Conservation (phyloP, 1,140 invertebrate genomes). For the Heliconius hewitsoni region DNA sequence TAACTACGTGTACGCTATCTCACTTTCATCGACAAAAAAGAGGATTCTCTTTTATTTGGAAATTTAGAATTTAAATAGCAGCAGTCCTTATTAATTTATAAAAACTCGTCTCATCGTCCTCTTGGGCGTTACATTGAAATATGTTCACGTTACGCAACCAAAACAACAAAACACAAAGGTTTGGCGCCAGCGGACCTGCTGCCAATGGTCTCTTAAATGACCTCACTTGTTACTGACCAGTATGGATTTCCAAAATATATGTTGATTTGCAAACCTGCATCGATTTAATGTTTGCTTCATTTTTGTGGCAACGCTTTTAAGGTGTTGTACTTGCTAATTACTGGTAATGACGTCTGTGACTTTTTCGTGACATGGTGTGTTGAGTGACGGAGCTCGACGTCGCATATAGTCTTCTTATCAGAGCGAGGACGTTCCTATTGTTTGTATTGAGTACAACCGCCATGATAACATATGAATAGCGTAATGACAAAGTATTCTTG, state of each 20-base stretch:
- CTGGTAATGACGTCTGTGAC: neutral
- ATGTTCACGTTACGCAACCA: constrained; percentile 45
- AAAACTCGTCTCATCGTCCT: constrained; percentile 10
- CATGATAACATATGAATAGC: too few species aligned
- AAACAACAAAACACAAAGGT: constrained; percentile 37
- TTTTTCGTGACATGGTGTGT: too few species aligned
- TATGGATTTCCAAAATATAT: neutral
- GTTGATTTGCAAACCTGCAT: constrained; percentile 1
- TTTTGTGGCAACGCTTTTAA: neutral
- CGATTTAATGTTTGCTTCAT: neutral
- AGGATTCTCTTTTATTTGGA: constrained; percentile 16
- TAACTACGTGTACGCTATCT: constrained; percentile 12
- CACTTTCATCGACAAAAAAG: constrained; percentile 15
- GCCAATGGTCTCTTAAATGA: constrained; percentile 49
- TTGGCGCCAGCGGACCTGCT: constrained; percentile 55
- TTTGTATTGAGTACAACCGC: too few species aligned
- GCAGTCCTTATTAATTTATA: constrained; percentile 24
- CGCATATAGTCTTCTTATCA: too few species aligned
- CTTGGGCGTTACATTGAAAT: constrained; percentile 38
- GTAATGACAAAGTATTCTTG: too few species aligned
- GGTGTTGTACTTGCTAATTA: neutral
- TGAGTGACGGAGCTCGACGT: too few species aligned
- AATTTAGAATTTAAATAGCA: constrained; percentile 41
- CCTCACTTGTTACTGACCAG: constrained; percentile 51
- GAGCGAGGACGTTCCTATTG: too few species aligned